Evolutionary conservation across 2,797 vertebrate genomes (phyloP), one percentile per base, ranked within the genome.

Genomic region (Notolepis coatsorum): DNA sequence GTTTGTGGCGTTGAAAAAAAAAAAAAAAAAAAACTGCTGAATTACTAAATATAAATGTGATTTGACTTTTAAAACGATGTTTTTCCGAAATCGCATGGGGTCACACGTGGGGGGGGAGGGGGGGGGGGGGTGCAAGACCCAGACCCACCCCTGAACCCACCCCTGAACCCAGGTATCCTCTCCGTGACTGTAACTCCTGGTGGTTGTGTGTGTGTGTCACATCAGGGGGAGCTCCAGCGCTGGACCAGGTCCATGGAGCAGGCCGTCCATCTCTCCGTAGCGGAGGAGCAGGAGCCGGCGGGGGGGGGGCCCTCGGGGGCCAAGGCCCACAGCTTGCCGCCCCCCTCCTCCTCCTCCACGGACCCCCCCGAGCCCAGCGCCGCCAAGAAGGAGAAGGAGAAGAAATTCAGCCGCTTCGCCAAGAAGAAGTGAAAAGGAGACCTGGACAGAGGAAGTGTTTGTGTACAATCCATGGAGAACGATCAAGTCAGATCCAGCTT

Each of bases 381-480:
- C 48, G 90, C 91, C 84, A 97, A 96, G 84, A 97, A 96, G 77
- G 93, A 94, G 75, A 97, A 96, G 82, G 95, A 98, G 81, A 99
- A 98, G 92, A 95, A 94, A 87, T 97, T 96, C 84, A 93, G 93
- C 85, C 95, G 94, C 81, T 97, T 97, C 73, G 90, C 95, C 68
- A 98, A 96, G 79, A 98, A 99, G 92, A 99, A 99, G 90, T 98
- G 92, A 93, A 65, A 65, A 46, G 60, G 48, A 65, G 38, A 82
- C 82, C 66, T 57, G 67, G 61, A 65, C 73, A 72, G 66, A 75
- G 76, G 61, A 79, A 71, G 71, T 73, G 74, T 79, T 73, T 75
- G 74, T 80, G 81, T 81, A 87, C 72, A 83, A 79, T 83, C 76
- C 70, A 55, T 69, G 56, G 59, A 45, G 23, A 59, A 68, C 60